Evolutionary conservation across 2,888 invertebrate genomes (phyloP).

Genomic region (Eupsilia transversa): DNA sequence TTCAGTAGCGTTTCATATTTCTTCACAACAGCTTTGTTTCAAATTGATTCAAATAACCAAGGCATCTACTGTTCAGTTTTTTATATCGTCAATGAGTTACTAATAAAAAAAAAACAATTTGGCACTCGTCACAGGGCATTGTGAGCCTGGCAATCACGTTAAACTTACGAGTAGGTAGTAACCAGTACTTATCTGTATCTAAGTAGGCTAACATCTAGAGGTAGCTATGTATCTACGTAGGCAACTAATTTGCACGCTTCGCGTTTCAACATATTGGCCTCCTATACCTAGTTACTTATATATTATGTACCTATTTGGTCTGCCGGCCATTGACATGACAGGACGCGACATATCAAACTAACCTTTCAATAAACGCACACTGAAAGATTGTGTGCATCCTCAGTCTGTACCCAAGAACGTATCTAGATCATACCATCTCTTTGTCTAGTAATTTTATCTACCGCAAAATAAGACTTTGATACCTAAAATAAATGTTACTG

Average conservation of each 20-base stretch:
- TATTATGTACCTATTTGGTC: too few species aligned
- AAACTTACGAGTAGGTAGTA: background rate
- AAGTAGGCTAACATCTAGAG: background rate
- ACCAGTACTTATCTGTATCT: too few species aligned
- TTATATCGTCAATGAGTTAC: slow-evolving; percentile 15
- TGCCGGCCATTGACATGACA: background rate
- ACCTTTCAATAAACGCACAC: too few species aligned
- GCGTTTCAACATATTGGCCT: too few species aligned
- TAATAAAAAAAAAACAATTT: slow-evolving; percentile 12
- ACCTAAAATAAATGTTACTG: background rate
- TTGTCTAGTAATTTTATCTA: too few species aligned
- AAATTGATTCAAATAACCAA: slow-evolving; percentile 31
- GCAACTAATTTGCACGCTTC: background rate
- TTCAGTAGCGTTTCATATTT: slow-evolving; percentile 14
- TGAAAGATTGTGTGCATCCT: too few species aligned
- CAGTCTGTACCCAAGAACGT: too few species aligned
- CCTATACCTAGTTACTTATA: background rate
- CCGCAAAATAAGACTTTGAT: too few species aligned
- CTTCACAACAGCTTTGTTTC: slow-evolving; percentile 43
- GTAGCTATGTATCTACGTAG: background rate
- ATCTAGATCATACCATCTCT: too few species aligned
- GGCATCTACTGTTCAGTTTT: background rate
- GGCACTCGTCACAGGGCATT: background rate
- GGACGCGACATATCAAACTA: background rate
- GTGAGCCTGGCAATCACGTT: background rate